Evolutionary conservation across 2,113 vertebrate species (phyloP).

Genomic region (Struthidea cinerea): DNA sequence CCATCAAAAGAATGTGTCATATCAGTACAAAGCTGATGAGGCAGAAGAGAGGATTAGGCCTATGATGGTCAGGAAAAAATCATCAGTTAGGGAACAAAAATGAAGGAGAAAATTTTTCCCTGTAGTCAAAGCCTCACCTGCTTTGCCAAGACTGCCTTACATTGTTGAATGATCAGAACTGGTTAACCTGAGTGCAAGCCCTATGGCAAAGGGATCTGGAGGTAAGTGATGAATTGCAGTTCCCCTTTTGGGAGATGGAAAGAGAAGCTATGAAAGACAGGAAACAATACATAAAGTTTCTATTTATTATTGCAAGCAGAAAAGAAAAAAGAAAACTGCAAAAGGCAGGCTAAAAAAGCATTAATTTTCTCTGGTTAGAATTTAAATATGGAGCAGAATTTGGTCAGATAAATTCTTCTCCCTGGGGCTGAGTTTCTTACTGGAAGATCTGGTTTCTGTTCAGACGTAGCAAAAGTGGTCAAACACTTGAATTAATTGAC

Average conservation of each 20-base stretch:
- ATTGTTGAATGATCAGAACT: neutral
- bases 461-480: neutral
- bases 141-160: neutral
- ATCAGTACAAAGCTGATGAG: neutral
- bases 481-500: neutral
- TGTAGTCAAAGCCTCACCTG: neutral
- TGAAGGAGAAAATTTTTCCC: neutral
- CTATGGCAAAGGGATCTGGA: neutral
- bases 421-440: neutral
- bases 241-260: neutral
- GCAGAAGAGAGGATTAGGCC: neutral
- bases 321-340: neutral
- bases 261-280: neutral
- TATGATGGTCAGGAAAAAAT: neutral
- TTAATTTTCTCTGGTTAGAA: neutral
- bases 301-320: neutral
- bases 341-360: neutral
- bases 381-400: neutral
- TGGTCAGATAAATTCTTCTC: neutral
- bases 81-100: neutral
- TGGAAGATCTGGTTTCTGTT: neutral
- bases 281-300: neutral
- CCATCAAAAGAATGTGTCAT: neutral
- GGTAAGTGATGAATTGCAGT: neutral
- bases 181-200: neutral